Conservation (phyloP, 2,113 vertebrate species). For the Ctenomys sociabilis region DNA sequence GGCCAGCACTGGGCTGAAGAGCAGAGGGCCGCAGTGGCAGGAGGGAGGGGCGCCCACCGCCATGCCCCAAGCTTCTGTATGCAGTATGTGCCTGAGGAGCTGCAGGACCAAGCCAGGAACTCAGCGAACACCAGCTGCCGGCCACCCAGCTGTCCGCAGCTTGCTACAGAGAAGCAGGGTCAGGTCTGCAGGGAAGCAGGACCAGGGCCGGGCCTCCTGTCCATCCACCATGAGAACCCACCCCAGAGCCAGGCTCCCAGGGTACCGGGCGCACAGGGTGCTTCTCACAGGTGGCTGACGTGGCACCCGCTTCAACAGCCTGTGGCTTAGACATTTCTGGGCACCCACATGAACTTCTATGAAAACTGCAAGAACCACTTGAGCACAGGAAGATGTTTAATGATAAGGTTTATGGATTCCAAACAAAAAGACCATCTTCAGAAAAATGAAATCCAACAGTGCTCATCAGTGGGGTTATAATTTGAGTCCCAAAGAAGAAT, state of each 20-base stretch:
- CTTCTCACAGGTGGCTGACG: rapidly evolving
- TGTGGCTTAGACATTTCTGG: not conserved
- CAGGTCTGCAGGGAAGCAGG: not conserved
- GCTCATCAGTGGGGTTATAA: not conserved
- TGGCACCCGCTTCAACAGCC: not conserved
- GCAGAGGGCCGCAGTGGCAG: not conserved
- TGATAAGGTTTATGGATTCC: not conserved
- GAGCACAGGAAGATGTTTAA: not conserved
- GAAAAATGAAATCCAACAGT: not conserved
- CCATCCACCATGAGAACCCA: too few species aligned
- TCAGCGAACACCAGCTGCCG: not conserved
- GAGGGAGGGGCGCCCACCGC: rapidly evolving
- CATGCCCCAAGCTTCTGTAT: not conserved
- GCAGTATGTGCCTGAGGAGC: not conserved
- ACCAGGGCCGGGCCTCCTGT: rapidly evolving
- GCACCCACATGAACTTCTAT: not conserved
- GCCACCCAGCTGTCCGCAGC: not conserved
- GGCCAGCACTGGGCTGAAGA: rapidly evolving
- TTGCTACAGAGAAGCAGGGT: not conserved
- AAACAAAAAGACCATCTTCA: not conserved
- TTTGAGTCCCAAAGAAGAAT: not conserved
- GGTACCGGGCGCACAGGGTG: rapidly evolving
- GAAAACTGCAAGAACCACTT: not conserved
- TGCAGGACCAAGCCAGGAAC: not conserved
- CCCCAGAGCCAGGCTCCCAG: too few species aligned